Conservation (phyloP, 1,140 invertebrate genomes). For the Apis dorsata region DNA sequence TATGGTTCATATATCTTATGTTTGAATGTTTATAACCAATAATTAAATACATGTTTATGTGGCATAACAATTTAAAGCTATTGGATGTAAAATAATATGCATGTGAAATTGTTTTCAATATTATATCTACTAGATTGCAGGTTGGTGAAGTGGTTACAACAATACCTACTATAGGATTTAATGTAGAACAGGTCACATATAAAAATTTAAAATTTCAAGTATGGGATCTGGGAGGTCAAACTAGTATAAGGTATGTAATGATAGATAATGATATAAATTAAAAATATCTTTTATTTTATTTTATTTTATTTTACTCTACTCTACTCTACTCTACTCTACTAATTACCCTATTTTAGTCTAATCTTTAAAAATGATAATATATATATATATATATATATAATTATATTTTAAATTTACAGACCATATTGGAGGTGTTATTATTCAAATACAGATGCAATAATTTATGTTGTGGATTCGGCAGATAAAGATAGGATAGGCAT, state of each 20-base stretch:
- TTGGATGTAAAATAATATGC: neutral
- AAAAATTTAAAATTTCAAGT: conserved; percentile 98
- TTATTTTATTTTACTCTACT: neutral
- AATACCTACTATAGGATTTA: conserved; percentile 99
- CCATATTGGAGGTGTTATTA: conserved; percentile 99
- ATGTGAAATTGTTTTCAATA: conserved; percentile 5
- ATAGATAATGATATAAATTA: neutral
- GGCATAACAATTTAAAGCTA: neutral
- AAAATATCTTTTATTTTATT: neutral
- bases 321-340: too few relatives aligned
- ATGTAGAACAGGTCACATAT: conserved; percentile 97
- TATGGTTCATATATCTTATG: neutral
- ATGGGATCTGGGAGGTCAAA: conserved; percentile 99
- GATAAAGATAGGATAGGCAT: conserved; percentile 99
- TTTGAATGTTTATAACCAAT: neutral
- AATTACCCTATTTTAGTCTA: too few relatives aligned
- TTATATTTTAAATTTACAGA: conserved; percentile 83
- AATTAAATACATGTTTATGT: neutral
- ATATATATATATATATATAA: neutral
- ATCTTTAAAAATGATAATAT: neutral
- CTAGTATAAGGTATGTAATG: conserved; percentile 87
- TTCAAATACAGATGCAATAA: conserved; percentile 99
- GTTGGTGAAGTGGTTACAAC: conserved; percentile 99
- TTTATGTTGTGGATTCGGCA: conserved; percentile 99
- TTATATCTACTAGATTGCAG: conserved; percentile 85